Evolutionary conservation across 2,797 vertebrate genomes (phyloP), one percentile per base, ranked within the genome.

Genomic region (Lateolabrax maculatus): DNA sequence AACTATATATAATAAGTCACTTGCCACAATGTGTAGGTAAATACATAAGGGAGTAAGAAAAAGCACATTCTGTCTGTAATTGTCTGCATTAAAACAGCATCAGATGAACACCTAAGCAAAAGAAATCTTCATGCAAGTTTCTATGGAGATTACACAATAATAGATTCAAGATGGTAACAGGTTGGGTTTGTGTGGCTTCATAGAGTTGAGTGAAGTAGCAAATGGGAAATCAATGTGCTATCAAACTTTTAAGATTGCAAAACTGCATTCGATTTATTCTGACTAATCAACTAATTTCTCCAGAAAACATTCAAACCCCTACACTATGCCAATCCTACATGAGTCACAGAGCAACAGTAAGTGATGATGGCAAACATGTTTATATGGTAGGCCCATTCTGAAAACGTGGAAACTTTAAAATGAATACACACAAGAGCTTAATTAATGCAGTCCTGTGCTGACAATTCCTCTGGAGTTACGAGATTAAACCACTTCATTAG

Each of bases 401-500:
- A 69, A 80, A 71, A 79, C 34, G 71, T 49, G 48, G 12, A 73
- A 84, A 87, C 58, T 75, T 84, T 55, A 60, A 84, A 83, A 82
- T 34, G 27, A 75, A 68, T 10, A 77, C 41, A 62, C 60, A 55
- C 41, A 62, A 62, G 78, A 64, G 82, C 52, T 84, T 90, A 91
- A 91, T 92, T 90, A 93, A 92, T 82, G 75, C 68, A 53, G 75
- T 67, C 60, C 77, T 76, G 66, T 56, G 64, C 80, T 80, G 86
- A 84, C 79, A 84, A 74, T 88, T 89, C 66, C 81, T 88, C 80
- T 77, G 84, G 89, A 92, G 89, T 91, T 89, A 77, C 6, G 2
- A 89, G 90, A 93, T 92, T 90, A 91, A 91, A 87, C 84, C 84
- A 86, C 83, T 92, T 93, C 87, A 93, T 93, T 92, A 91, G 90